Evolutionary conservation across 2,113 vertebrate species (phyloP).

Genomic region (Entelurus aequoreus): DNA sequence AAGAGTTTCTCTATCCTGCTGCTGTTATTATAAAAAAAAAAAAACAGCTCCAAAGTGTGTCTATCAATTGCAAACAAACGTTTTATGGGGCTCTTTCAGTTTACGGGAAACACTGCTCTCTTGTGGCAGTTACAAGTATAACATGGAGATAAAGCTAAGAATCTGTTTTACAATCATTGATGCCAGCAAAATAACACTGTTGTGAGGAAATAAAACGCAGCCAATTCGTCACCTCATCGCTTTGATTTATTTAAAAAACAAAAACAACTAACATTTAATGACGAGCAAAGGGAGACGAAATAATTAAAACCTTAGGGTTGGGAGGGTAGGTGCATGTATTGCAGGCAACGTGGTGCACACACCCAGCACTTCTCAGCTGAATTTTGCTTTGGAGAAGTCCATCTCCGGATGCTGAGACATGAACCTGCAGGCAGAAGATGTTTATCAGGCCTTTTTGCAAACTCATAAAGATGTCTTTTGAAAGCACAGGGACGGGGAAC

Average conservation of each 20-base stretch:
- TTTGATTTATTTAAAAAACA: constrained; percentile 3
- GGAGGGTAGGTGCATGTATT: neutral
- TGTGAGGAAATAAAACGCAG: neutral
- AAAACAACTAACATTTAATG: neutral
- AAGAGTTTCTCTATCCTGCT: too few species aligned
- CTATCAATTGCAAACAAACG: neutral
- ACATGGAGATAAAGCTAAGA: too few species aligned
- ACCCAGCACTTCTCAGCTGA: constrained; percentile 64
- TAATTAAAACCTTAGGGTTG: neutral
- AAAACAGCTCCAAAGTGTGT: too few species aligned
- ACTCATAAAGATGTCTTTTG: neutral
- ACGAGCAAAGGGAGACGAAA: constrained; percentile 27
- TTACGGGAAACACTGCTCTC: constrained; percentile 36
- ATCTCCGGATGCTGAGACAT: constrained; percentile 79
- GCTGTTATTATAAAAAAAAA: too few species aligned
- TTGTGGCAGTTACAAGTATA: constrained; percentile 15
- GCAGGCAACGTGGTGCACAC: constrained; percentile 1
- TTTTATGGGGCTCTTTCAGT: neutral
- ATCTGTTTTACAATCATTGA: too few species aligned
- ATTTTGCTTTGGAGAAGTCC: constrained; percentile 81
- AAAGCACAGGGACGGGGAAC: neutral
- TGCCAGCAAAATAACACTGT: too few species aligned
- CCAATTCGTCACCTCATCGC: neutral
- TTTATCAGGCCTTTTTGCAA: neutral
- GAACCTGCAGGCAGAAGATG: constrained; percentile 58